Conservation (phyloP, 2,113 vertebrate species). For the Promerops cafer region DNA sequence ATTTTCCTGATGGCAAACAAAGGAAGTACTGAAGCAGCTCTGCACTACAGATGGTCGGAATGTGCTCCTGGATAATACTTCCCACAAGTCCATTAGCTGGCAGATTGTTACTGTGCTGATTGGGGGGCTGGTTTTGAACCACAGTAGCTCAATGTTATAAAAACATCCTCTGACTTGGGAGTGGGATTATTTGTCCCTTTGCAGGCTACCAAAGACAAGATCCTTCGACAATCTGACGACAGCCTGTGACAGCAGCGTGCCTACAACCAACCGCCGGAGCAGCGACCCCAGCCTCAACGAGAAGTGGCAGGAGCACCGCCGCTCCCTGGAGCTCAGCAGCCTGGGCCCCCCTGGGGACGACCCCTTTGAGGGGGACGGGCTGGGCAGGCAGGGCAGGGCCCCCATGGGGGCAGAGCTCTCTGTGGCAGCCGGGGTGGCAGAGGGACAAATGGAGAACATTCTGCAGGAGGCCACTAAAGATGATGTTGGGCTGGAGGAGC, state of each 20-base stretch:
- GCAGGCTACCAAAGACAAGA: slow-evolving; percentile 91
- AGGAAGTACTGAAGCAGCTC: background rate
- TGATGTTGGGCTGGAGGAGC: slow-evolving; percentile 74
- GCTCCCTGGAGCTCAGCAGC: slow-evolving; percentile 87
- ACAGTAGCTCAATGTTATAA: background rate
- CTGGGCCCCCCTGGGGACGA: slow-evolving; percentile 76
- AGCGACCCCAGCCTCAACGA: slow-evolving; percentile 96
- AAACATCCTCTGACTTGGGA: background rate
- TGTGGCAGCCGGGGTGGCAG: slow-evolving; percentile 83
- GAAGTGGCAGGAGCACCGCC: slow-evolving; percentile 95
- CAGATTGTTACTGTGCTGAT: background rate
- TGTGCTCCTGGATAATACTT: background rate
- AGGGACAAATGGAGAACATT: slow-evolving; percentile 95
- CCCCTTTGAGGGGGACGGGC: slow-evolving; percentile 63
- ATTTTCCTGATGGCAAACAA: background rate
- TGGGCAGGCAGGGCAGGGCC: slow-evolving; percentile 37
- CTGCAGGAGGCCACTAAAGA: slow-evolving; percentile 91
- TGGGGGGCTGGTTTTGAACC: background rate
- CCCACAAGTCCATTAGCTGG: background rate
- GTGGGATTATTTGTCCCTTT: background rate
- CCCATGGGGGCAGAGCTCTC: slow-evolving; percentile 80
- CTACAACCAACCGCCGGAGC: slow-evolving; percentile 85
- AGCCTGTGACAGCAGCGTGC: slow-evolving; percentile 82
- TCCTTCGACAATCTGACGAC: slow-evolving; percentile 95
- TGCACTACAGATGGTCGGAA: background rate